Evolutionary conservation across 2,113 vertebrate genomes (phyloP).

Genomic region (Sakesphorus luctuosus): DNA sequence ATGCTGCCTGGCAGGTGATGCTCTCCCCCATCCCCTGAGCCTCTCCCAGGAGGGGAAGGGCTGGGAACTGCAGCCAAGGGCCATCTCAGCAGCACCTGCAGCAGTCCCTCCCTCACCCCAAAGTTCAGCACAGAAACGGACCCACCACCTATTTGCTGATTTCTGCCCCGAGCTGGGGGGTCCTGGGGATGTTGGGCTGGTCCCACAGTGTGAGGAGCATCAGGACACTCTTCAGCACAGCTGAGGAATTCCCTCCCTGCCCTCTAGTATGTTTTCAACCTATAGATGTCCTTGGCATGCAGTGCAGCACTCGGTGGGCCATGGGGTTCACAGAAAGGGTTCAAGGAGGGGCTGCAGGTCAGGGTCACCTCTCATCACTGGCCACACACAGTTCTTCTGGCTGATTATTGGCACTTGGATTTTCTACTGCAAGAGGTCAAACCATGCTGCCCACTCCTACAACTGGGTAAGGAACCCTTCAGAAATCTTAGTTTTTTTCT

Average conservation of each 20-base stretch:
- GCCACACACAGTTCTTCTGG: not conserved
- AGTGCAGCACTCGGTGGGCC: not conserved
- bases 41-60: not conserved
- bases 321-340: too few relatives aligned
- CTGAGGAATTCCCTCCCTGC: not conserved
- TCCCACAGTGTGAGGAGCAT: not conserved
- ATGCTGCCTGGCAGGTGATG: not conserved
- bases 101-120: too few relatives aligned
- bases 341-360: not conserved
- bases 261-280: not conserved
- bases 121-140: not conserved
- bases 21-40: not conserved
- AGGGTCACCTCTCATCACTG: not conserved
- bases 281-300: too few relatives aligned
- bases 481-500: not conserved
- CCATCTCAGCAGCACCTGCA: not conserved
- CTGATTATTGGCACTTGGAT: not conserved
- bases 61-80: rapidly evolving
- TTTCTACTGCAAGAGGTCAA: not conserved
- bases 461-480: rapidly evolving
- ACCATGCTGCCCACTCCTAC: too few relatives aligned
- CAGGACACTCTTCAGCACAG: too few relatives aligned
- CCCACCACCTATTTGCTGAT: rapidly evolving
- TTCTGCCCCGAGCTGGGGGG: not conserved
- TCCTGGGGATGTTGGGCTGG: not conserved